These are phyloP conservation scores for Phylloscopus trochiloides DNA, from an alignment of 2,113 vertebrate genomes.

Conservation along the genomic window DNA sequence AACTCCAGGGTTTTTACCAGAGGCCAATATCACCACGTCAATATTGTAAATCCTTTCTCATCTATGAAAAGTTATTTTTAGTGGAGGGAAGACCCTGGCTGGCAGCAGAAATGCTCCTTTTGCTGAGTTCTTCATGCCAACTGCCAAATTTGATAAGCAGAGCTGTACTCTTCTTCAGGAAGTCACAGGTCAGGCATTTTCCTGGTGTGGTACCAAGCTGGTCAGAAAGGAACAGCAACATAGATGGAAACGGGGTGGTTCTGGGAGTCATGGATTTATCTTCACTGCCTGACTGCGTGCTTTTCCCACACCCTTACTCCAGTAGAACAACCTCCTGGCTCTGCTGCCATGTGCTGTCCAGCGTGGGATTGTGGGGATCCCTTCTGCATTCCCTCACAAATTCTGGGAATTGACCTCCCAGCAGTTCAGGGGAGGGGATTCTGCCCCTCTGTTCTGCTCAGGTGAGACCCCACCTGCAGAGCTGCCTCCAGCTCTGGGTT, in stretches of 20 bases:
- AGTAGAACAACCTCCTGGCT: neutral
- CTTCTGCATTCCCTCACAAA: neutral
- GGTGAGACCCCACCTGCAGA: neutral
- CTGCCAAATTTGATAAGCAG: neutral
- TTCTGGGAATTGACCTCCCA: neutral
- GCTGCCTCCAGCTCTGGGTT: neutral
- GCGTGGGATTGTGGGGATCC: rapidly evolving
- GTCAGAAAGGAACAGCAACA: neutral
- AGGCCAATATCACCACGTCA: neutral
- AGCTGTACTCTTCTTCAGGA: neutral
- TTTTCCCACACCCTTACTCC: neutral
- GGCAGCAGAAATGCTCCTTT: neutral
- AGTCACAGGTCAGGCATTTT: neutral
- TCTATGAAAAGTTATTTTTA: neutral
- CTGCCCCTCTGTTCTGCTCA: neutral
- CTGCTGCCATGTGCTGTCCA: neutral
- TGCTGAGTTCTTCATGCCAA: neutral
- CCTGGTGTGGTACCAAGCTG: neutral
- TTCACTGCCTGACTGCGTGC: neutral
- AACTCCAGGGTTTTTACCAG: neutral
- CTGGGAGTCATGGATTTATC: neutral
- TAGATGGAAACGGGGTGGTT: rapidly evolving
- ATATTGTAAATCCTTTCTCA: neutral
- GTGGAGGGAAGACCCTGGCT: neutral
- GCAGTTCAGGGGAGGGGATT: neutral